phyloP scores from a whole-genome alignment of 2,797 vertebrate species.

The Sebastes matsubarae region DNA sequence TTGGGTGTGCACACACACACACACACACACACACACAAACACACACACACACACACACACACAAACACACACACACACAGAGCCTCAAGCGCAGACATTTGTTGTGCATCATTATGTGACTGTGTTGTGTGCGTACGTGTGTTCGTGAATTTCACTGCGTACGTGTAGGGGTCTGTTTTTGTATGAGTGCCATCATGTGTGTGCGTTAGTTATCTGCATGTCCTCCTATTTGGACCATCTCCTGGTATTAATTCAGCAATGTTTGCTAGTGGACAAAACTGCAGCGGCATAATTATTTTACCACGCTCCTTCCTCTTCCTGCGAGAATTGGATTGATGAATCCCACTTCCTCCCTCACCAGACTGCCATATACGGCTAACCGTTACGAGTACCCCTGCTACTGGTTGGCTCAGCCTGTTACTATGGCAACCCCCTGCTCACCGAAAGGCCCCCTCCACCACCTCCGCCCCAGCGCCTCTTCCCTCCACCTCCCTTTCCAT shows the following conservation, averaged over 20 bases:
- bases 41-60: neutral
- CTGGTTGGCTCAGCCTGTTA: slow-evolving; percentile 76
- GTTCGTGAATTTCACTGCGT: neutral
- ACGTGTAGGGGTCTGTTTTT: neutral
- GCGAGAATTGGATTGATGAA: slow-evolving; percentile 67
- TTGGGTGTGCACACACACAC: neutral
- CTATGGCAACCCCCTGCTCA: slow-evolving; percentile 73
- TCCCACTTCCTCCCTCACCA: slow-evolving; percentile 70
- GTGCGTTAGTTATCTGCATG: slow-evolving; percentile 11
- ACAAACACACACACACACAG: neutral
- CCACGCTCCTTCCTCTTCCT: slow-evolving; percentile 51
- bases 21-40: too few species aligned
- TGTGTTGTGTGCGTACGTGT: neutral
- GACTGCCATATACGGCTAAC: slow-evolving; percentile 67
- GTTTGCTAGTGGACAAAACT: slow-evolving; percentile 37
- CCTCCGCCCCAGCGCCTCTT: slow-evolving; percentile 35
- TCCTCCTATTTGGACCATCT: slow-evolving; percentile 3
- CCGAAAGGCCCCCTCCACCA: slow-evolving; percentile 40
- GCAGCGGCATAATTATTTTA: slow-evolving; percentile 61
- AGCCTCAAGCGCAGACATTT: neutral
- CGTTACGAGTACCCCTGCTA: slow-evolving; percentile 48
- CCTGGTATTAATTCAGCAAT: slow-evolving; percentile 25
- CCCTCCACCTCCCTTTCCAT: slow-evolving; percentile 49
- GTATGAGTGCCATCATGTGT: neutral
- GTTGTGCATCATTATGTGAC: slow-evolving; percentile 2